These are phyloP conservation scores for Listronotus oregonensis DNA, from an alignment of 1,140 invertebrate genomes.

Conservation along the genomic window DNA sequence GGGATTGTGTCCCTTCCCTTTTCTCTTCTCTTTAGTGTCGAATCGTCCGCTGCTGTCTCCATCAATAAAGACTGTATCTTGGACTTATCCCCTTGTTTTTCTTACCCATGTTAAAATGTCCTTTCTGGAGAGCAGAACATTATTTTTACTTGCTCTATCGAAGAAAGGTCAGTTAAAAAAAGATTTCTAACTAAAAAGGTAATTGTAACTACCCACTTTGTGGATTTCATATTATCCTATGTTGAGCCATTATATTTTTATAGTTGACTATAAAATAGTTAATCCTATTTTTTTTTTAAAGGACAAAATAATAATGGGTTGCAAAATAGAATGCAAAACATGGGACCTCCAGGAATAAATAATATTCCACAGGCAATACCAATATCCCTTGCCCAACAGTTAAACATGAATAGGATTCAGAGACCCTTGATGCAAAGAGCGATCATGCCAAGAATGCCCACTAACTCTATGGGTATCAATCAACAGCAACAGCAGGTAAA, in stretches of 20 bases:
- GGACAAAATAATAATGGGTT: conserved; percentile 18
- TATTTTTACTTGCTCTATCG: too few species aligned
- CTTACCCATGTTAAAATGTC: too few species aligned
- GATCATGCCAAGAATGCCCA: conserved; percentile 38
- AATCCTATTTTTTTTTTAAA: not conserved
- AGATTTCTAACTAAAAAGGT: too few species aligned
- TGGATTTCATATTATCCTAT: not conserved
- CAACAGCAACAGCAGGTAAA: conserved; percentile 49
- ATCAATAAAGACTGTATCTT: too few species aligned
- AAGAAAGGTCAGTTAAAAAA: too few species aligned
- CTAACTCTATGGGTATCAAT: conserved; percentile 43
- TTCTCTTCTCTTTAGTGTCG: too few species aligned
- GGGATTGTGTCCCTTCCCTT: too few species aligned
- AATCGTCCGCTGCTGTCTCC: too few species aligned
- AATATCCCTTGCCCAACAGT: conserved; percentile 39
- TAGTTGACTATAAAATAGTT: not conserved
- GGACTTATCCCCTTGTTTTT: too few species aligned
- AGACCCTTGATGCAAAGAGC: conserved; percentile 39
- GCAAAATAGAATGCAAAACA: conserved; percentile 37
- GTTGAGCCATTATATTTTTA: not conserved
- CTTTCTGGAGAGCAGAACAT: too few species aligned
- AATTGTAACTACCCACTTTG: not conserved
- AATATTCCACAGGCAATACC: conserved; percentile 36
- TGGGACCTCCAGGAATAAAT: conserved; percentile 39
- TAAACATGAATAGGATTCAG: conserved; percentile 42